Percentiles rank a stretch among this genome's conserved stretches.
phyloP scores from a whole-genome alignment of 2,888 invertebrate species.

The Drosophila borealis region DNA sequence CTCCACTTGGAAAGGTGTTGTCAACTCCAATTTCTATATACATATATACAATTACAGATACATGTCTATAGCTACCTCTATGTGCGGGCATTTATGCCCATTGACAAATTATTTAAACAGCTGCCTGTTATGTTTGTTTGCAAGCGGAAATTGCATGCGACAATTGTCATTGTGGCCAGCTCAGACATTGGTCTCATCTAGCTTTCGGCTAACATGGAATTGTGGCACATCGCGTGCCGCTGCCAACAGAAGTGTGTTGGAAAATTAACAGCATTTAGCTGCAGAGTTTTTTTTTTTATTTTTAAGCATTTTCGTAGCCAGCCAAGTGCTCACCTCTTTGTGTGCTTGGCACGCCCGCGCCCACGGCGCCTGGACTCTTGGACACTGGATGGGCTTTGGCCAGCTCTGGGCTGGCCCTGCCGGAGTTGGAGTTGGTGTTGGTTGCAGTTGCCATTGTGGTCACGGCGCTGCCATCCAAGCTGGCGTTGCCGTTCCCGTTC shows the following conservation, averaged over 20 bases:
- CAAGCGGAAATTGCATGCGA: slow-evolving; percentile 31
- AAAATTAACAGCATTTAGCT: slow-evolving; percentile 54
- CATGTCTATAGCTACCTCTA: background rate
- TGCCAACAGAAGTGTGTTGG: slow-evolving; percentile 15
- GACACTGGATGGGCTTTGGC: slow-evolving; percentile 22
- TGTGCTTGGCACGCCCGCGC: slow-evolving; percentile 32
- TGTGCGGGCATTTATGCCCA: slow-evolving; percentile 2
- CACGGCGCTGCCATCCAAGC: slow-evolving; percentile 23
- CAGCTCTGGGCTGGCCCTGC: slow-evolving; percentile 13
- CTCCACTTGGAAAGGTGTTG: background rate
- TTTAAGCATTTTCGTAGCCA: slow-evolving; percentile 15
- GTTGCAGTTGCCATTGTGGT: slow-evolving; percentile 27
- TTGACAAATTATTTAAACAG: slow-evolving; percentile 44
- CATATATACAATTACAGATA: background rate
- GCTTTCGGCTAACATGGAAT: background rate
- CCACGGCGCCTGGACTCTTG: slow-evolving; percentile 38
- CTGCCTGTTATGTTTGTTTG: slow-evolving; percentile 24
- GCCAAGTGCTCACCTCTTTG: slow-evolving; percentile 65
- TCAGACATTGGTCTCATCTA: slow-evolving; percentile 25
- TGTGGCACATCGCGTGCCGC: slow-evolving; percentile 47
- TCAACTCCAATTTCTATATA: slow-evolving; percentile 10
- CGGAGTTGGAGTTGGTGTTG: slow-evolving; percentile 24
- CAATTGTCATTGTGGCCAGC: slow-evolving; percentile 11
- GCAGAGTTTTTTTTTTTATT: slow-evolving; percentile 8
- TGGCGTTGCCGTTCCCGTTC: slow-evolving; percentile 39